Evolutionary conservation across 1,140 invertebrate genomes (phyloP), one percentile per base, ranked within the genome.

Genomic region (Thereuonema tuberculata): DNA sequence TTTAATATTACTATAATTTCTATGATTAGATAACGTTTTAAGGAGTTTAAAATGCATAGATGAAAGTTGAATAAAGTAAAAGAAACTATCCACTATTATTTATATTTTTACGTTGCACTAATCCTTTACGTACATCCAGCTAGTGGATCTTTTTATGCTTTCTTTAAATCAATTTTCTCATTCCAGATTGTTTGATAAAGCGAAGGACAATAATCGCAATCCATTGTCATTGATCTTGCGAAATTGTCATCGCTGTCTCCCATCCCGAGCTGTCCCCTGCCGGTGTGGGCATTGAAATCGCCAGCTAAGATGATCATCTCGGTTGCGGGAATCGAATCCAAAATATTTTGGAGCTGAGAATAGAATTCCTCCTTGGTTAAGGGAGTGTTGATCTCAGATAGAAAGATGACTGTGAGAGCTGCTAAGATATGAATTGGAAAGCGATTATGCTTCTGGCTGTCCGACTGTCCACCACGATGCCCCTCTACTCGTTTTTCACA

Each of bases 191-290:
- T 37, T 37, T 9, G 31, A 37, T 37, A 17, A 37, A 37, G 17
- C 31, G 17, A 17, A 37, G 31, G 31, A 37, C 17, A 37, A 17
- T 17, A 37, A 17, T 5, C 31, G 31, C 31, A 37, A 17, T 37
- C 31, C 31, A 37, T 37, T 37, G 31, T 37, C 31, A 37, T 37
- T 37, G 31, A 37, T 37, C 31, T 9, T 5, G 31, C 31, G 31
- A 49, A 43, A 52, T 47, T 56, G 60, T 57, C 31, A 56, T 54
- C 5, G 25, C 37, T 54, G 46, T 15, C 17, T 21, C 28, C n/a
- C 28, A 17, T n/a, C 31, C 31, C 5, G 31, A 9, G 5, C 31
- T 37, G 31, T 37, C n/a, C 31, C 17, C 5, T 37, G 17, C 31
- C 31, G 17, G 17, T 37, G 31, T 37, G 31, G 31, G 17, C 31